Percentiles rank a stretch among this genome's conserved stretches.
phyloP scores from a whole-genome alignment of 2,797 vertebrate genomes.

The Cryptoblepharus egeriae region DNA sequence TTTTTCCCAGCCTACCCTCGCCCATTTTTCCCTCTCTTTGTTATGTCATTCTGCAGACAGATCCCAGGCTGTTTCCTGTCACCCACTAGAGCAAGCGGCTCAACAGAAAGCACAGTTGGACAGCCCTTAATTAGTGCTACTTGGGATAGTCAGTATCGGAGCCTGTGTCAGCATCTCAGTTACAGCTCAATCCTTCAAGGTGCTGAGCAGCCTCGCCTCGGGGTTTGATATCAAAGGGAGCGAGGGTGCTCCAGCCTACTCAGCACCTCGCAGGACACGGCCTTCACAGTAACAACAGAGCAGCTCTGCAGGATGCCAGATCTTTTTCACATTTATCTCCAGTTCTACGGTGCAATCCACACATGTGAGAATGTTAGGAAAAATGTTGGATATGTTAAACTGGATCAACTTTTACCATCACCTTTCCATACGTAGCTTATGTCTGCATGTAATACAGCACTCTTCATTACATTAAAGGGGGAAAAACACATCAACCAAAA shows the following conservation, averaged over 20 bases:
- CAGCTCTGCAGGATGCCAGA: conserved; percentile 76
- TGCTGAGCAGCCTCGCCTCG: neutral
- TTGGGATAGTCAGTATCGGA: conserved; percentile 87
- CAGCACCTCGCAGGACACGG: conserved; percentile 11
- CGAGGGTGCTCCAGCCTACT: rapidly evolving
- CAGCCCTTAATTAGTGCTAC: conserved; percentile 96
- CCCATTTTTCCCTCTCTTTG: conserved; percentile 80
- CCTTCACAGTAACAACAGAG: conserved; percentile 55
- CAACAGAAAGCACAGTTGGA: conserved; percentile 92
- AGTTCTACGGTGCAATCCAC: conserved; percentile 71
- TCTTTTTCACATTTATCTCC: conserved; percentile 56
- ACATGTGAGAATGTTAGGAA: conserved; percentile 42
- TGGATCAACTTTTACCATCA: conserved; percentile 58
- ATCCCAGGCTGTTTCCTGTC: conserved; percentile 95
- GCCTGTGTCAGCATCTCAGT: conserved; percentile 84
- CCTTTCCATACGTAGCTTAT: conserved; percentile 47
- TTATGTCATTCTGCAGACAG: conserved; percentile 94
- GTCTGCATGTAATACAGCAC: conserved; percentile 16
- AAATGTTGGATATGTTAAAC: conserved; percentile 61
- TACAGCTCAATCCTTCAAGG: conserved; percentile 11
- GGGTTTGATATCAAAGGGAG: rapidly evolving
- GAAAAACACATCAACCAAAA: conserved; percentile 27
- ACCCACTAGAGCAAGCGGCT: conserved; percentile 83
- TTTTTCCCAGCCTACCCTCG: conserved; percentile 77
- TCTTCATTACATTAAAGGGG: neutral